Evolutionary conservation across 1,140 invertebrate genomes (phyloP).

Genomic region (Antheraea pernyi): DNA sequence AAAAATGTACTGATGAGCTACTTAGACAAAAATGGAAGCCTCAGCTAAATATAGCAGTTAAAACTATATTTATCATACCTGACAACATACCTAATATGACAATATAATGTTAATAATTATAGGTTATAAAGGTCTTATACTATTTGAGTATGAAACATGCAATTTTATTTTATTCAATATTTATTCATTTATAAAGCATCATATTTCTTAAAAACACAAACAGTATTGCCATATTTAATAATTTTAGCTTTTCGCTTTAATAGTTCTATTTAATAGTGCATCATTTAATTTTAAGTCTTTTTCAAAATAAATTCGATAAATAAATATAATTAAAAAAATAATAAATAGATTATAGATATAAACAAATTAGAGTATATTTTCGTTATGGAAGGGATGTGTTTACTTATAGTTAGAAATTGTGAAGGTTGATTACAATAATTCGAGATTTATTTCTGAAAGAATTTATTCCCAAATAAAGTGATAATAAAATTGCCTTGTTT

Average conservation of each 20-base stretch:
- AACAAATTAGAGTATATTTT: constrained; percentile 45
- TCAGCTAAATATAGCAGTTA: no score
- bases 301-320: constrained; percentile 32
- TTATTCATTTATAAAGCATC: background rate
- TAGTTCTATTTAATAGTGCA: constrained; percentile 17
- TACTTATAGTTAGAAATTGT: background rate
- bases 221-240: constrained; percentile 7
- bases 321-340: constrained; percentile 47
- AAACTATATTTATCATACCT: no score
- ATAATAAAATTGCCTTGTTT: constrained; percentile 23
- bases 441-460: constrained; percentile 31
- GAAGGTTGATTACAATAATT: constrained; percentile 31
- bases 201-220: background rate
- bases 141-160: no score
- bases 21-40: no score
- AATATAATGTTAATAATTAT: no score
- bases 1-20: no score
- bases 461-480: constrained; percentile 71
- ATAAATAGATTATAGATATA: constrained; percentile 31
- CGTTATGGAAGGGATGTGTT: constrained; percentile 33
- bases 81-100: no score
- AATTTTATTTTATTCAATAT: background rate
- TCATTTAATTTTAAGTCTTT: constrained; percentile 41
- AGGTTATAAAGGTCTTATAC: no score
- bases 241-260: constrained; percentile 20